Percentiles rank a stretch among this genome's conserved stretches.
Conservation (phyloP, 1,140 invertebrate genomes). For the Psix sp. region DNA sequence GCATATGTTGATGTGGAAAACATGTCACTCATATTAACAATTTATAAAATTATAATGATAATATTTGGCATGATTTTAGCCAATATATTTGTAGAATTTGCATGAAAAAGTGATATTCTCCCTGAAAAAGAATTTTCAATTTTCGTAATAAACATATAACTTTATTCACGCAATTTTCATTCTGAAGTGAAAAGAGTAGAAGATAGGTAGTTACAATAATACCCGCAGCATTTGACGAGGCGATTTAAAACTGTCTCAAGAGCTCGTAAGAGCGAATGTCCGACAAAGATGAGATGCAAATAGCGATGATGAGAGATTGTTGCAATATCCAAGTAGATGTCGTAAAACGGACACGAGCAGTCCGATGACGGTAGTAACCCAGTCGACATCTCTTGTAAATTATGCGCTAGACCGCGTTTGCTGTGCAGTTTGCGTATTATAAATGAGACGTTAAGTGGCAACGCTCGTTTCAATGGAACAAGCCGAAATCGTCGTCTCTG, state of each 20-base stretch:
- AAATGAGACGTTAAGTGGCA: slow-evolving; percentile 57
- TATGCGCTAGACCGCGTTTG: slow-evolving; percentile 52
- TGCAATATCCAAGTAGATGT: slow-evolving; percentile 61
- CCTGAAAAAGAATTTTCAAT: no score
- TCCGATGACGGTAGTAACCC: slow-evolving; percentile 4
- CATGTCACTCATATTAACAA: no score
- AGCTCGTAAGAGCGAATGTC: slow-evolving; percentile 59
- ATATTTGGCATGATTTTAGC: no score
- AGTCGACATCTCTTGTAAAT: slow-evolving; percentile 59
- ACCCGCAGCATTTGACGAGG: slow-evolving; percentile 22
- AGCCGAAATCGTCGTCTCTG: slow-evolving; percentile 35
- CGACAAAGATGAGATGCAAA: slow-evolving; percentile 52
- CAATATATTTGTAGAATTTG: no score
- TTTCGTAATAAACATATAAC: no score
- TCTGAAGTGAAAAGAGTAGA: no score
- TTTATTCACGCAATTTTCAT: no score
- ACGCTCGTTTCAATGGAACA: slow-evolving; percentile 43
- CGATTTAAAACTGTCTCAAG: slow-evolving; percentile 62
- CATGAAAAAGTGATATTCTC: no score
- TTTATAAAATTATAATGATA: no score
- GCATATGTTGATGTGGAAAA: no score
- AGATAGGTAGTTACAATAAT: background rate
- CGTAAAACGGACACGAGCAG: slow-evolving; percentile 51
- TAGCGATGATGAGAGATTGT: slow-evolving; percentile 58
- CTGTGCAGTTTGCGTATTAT: slow-evolving; percentile 55